A percentile compares a stretch with the other conserved stretches of the same genome.
These are phyloP conservation scores for Stenoptilia bipunctidactyla DNA, from an alignment of 2,888 invertebrate genomes.

Conservation along the genomic window DNA sequence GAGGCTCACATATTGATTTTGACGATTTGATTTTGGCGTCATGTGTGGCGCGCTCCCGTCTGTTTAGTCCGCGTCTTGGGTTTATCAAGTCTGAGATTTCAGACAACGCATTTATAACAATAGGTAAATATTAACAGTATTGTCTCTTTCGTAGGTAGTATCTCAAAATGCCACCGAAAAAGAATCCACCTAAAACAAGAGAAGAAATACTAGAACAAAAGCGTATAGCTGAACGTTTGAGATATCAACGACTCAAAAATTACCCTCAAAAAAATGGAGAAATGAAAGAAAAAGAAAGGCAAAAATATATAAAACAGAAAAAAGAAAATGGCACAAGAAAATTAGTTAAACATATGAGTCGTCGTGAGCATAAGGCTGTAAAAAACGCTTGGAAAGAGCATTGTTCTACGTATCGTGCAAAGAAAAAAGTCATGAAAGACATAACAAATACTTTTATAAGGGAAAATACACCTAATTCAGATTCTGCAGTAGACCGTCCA, in stretches of 20 bases:
- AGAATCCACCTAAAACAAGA: constrained; percentile 12
- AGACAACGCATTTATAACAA: background rate
- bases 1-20: no score
- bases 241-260: constrained; percentile 16
- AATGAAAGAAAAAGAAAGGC: constrained; percentile 11
- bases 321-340: constrained; percentile 7
- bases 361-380: constrained; percentile 10
- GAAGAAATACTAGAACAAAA: constrained; percentile 15
- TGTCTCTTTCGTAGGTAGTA: background rate
- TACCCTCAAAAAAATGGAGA: constrained; percentile 9
- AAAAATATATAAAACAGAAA: constrained; percentile 5
- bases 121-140: background rate
- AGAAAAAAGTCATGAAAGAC: constrained; percentile 13
- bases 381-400: no score
- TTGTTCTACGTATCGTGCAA: constrained; percentile 6
- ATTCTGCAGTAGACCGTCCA: background rate
- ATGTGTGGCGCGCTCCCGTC: no score
- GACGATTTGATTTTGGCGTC: no score
- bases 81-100: constrained; percentile 3
- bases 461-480: constrained; percentile 8
- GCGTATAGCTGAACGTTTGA: constrained; percentile 14
- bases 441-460: constrained; percentile 12
- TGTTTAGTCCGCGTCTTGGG: no score
- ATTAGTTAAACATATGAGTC: constrained; percentile 7
- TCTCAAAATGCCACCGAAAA: constrained; percentile 5